Evolutionary conservation across 2,888 invertebrate species (phyloP), one percentile per base, ranked within the genome.

Genomic region (Tetranychus truncatus): DNA sequence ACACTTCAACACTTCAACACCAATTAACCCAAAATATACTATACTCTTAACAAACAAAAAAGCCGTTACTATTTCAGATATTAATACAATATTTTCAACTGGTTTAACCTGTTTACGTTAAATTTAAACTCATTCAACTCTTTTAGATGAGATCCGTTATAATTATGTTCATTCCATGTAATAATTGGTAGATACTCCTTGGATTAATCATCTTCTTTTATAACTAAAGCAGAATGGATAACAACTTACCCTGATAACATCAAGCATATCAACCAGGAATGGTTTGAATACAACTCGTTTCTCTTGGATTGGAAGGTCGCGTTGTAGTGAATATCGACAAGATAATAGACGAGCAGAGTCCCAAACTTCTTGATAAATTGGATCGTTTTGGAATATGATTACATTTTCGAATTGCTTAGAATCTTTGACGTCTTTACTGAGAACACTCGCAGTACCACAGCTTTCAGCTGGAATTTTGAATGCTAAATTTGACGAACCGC

Each of bases 231-330:
- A 34, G 34, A 11, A 24, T 11, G 69, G 24, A 11, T 71, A 72
- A 66, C 66, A 55, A 76, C 76, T 75, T 76, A 76, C 76, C n/a
- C 72, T 75, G 15, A 76, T 77, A 21, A 79, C 79, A 45, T 78
- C 78, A 18, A 80, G 75, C 77, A 77, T 78, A 69, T 78, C 79
- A n/a, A 80, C 80, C 4, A 78, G 45, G 45, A 80, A 78, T 0
- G 80, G 79, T 46, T 77, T 77, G 75, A 80, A 80, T 6, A 79
- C 78, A n/a, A 80, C 78, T 44, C 78, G 72, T 74, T 80, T 80
- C 66, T 79, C 77, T 74, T 78, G 77, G 6, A 77, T 45, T 20
- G 74, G 77, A 18, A 72, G 71, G 46, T 76, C 75, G 45, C 74
- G 72, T 15, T 75, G 66, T 5, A 77, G 11, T 8, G 66, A 69